Conservation (phyloP, 2,888 invertebrate genomes). For the Dugesia japonica region DNA sequence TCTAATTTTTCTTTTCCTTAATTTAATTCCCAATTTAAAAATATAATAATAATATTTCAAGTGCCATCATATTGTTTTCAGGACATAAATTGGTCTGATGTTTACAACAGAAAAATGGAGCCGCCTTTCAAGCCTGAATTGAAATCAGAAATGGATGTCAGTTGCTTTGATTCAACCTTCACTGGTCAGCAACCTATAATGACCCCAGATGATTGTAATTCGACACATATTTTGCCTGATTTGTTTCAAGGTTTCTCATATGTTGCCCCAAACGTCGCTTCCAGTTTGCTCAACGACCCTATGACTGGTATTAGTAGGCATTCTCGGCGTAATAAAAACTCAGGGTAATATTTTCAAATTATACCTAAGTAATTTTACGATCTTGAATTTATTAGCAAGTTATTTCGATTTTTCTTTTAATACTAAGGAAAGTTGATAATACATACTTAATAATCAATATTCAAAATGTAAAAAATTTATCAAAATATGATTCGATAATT, state of each 20-base stretch:
- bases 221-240: background rate
- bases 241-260: conserved; percentile 2
- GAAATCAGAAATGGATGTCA: conserved; percentile 27
- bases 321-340: background rate
- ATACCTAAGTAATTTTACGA: too few relatives aligned
- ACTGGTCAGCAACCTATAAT: conserved; percentile 28
- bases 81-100: conserved; percentile 33
- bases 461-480: too few relatives aligned
- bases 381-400: too few relatives aligned
- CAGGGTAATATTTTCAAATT: background rate
- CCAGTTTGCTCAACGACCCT: background rate
- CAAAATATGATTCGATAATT: too few relatives aligned
- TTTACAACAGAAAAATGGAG: conserved; percentile 27
- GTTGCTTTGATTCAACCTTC: conserved; percentile 28
- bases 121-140: conserved; percentile 33
- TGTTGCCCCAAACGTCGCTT: background rate
- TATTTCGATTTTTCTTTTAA: too few relatives aligned
- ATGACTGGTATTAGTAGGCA: conserved; percentile 2
- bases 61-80: too few relatives aligned
- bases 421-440: too few relatives aligned
- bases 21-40: too few relatives aligned
- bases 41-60: too few relatives aligned
- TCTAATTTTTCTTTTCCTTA: too few relatives aligned
- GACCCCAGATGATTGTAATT: conserved; percentile 25
- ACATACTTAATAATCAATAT: too few relatives aligned